These are phyloP conservation scores for Theretra japonica DNA, from an alignment of 2,888 invertebrate species.

Conservation along the genomic window DNA sequence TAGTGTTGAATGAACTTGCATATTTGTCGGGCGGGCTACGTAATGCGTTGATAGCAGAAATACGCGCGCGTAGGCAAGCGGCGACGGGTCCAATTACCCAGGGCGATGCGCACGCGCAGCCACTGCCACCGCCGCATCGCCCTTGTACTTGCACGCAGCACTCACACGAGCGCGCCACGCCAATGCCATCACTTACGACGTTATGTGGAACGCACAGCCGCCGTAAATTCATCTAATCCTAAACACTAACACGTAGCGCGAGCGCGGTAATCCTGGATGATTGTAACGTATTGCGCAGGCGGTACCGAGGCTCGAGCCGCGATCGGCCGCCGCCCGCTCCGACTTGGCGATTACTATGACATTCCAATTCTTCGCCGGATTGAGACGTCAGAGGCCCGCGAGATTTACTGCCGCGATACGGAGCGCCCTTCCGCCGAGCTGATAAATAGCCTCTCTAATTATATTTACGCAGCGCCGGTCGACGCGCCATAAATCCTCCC, in stretches of 20 bases:
- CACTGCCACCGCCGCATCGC: conserved; percentile 36
- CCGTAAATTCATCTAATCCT: conserved; percentile 49
- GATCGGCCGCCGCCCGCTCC: conserved; percentile 1
- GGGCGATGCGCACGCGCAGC: conserved; percentile 53
- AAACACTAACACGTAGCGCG: conserved; percentile 21
- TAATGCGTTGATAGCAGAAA: conserved; percentile 38
- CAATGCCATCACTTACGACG: background rate
- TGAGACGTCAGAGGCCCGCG: conserved; percentile 74
- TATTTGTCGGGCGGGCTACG: conserved; percentile 42
- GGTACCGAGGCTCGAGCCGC: background rate
- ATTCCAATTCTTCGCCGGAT: conserved; percentile 73
- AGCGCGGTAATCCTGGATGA: conserved; percentile 41
- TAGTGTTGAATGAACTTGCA: conserved; percentile 8
- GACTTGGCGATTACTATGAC: conserved; percentile 49
- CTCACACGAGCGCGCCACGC: conserved; percentile 29
- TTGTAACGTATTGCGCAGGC: conserved; percentile 61
- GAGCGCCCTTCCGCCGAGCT: conserved; percentile 79
- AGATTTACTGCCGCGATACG: conserved; percentile 79
- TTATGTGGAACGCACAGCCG: conserved; percentile 19
- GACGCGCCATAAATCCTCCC: conserved; percentile 76
- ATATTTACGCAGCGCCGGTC: conserved; percentile 82
- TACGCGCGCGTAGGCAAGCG: conserved; percentile 36
- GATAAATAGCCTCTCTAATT: conserved; percentile 83
- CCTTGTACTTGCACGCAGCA: conserved; percentile 61
- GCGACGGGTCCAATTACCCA: conserved; percentile 57